phyloP scores from a whole-genome alignment of 2,888 invertebrate species.

The Octodonta nipae region DNA sequence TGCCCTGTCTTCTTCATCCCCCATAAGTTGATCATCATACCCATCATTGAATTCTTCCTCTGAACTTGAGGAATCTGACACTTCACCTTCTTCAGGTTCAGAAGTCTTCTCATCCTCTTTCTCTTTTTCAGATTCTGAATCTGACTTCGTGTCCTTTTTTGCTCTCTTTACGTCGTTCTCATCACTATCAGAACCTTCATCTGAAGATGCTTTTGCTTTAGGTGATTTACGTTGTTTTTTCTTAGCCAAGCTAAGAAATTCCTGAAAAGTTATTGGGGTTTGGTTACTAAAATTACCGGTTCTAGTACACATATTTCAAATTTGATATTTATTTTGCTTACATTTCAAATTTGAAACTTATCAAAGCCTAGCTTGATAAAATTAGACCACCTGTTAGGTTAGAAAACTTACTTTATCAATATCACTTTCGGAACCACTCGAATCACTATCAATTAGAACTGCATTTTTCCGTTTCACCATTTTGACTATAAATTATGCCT shows the following conservation, averaged over 20 bases:
- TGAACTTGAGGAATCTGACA: slow-evolving; percentile 52
- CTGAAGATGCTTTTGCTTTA: slow-evolving; percentile 21
- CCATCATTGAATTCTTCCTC: slow-evolving; percentile 92
- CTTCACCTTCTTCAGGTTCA: slow-evolving; percentile 82
- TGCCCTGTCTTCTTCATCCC: slow-evolving; percentile 88
- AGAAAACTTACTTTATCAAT: slow-evolving; percentile 60
- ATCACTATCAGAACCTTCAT: slow-evolving; percentile 33
- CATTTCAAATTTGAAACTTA: no score
- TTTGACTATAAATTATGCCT: no score
- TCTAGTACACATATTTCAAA: no score
- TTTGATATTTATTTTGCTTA: no score
- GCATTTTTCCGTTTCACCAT: slow-evolving; percentile 80
- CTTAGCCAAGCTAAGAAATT: slow-evolving; percentile 67
- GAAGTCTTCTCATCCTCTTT: slow-evolving; percentile 38
- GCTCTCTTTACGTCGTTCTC: slow-evolving; percentile 22
- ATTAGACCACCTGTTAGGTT: slow-evolving; percentile 6
- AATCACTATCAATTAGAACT: slow-evolving; percentile 69
- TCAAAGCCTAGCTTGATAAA: background rate
- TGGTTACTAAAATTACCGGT: background rate
- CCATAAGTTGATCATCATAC: slow-evolving; percentile 92
- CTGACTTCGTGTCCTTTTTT: slow-evolving; percentile 24
- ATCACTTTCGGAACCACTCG: slow-evolving; percentile 68
- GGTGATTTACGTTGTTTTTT: slow-evolving; percentile 52
- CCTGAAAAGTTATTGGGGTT: slow-evolving; percentile 40
- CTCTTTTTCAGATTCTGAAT: slow-evolving; percentile 33